These are phyloP conservation scores for Nebria brevicollis DNA, from an alignment of 2,888 invertebrate species.

Conservation along the genomic window DNA sequence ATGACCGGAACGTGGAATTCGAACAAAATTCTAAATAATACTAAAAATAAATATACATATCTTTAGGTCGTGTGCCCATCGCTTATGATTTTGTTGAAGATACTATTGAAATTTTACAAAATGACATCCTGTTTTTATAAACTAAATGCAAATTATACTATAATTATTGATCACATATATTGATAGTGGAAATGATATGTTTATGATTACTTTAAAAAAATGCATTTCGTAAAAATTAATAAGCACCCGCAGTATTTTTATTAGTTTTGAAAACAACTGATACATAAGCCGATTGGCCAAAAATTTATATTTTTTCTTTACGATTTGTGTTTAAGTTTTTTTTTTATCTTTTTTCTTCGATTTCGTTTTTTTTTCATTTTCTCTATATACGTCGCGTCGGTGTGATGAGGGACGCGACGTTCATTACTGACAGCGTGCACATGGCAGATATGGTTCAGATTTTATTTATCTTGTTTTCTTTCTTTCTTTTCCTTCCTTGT, in stretches of 20 bases:
- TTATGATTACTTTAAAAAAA: too few species aligned
- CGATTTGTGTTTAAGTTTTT: too few species aligned
- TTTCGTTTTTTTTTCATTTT: not conserved
- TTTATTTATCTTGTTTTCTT: slow-evolving; percentile 36
- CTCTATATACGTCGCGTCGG: not conserved
- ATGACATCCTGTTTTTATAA: not conserved
- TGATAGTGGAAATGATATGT: not conserved
- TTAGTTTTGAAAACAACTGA: too few species aligned
- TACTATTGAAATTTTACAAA: not conserved
- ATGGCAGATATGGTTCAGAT: slow-evolving; percentile 39
- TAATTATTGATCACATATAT: not conserved
- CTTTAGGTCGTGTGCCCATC: not conserved
- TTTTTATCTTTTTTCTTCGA: too few species aligned
- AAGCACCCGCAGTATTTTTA: too few species aligned
- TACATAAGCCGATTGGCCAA: too few species aligned
- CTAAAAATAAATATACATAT: not conserved
- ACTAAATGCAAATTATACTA: not conserved
- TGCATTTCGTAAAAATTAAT: too few species aligned
- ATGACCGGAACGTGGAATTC: not conserved
- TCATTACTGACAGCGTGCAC: slow-evolving; percentile 25
- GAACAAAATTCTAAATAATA: not conserved
- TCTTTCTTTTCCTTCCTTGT: slow-evolving; percentile 27
- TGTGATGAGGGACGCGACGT: slow-evolving; percentile 9
- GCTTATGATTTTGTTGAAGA: not conserved
- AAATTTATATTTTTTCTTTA: too few species aligned